A percentile compares a stretch with the other conserved stretches of the same genome.
phyloP scores from a whole-genome alignment of 2,113 vertebrate species.

The Lanius ludovicianus region DNA sequence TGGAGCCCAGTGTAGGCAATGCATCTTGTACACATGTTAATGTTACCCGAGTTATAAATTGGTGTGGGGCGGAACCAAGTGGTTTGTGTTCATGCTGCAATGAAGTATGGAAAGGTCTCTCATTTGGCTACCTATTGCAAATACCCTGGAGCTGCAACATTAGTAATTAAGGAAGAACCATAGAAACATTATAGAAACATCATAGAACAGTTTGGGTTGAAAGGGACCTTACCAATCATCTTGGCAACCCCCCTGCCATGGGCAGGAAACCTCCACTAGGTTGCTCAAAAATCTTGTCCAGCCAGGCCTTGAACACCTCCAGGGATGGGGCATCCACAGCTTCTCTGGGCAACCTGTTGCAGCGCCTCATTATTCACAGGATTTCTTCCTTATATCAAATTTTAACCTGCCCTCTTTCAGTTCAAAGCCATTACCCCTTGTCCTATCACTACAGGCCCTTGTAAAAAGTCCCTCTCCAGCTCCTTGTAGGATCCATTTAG shows the following conservation, averaged over 20 bases:
- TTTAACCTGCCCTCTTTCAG: background rate
- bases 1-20: background rate
- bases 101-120: background rate
- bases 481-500: background rate
- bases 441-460: no score
- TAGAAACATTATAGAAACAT: background rate
- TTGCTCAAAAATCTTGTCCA: background rate
- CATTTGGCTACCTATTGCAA: background rate
- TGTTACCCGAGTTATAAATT: background rate
- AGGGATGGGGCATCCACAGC: fast-evolving
- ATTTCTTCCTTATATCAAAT: background rate
- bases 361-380: background rate
- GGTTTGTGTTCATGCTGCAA: background rate
- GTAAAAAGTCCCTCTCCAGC: background rate
- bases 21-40: fast-evolving
- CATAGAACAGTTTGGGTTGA: background rate
- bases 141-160: background rate
- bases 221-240: background rate
- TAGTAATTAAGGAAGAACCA: background rate
- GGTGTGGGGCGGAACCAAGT: background rate
- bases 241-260: background rate
- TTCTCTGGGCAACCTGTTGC: background rate
- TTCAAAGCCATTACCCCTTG: background rate
- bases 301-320: background rate
- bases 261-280: background rate